Evolutionary conservation across 2,113 vertebrate genomes (phyloP), one percentile per base, ranked within the genome.

Genomic region (Elgaria multicarinata): DNA sequence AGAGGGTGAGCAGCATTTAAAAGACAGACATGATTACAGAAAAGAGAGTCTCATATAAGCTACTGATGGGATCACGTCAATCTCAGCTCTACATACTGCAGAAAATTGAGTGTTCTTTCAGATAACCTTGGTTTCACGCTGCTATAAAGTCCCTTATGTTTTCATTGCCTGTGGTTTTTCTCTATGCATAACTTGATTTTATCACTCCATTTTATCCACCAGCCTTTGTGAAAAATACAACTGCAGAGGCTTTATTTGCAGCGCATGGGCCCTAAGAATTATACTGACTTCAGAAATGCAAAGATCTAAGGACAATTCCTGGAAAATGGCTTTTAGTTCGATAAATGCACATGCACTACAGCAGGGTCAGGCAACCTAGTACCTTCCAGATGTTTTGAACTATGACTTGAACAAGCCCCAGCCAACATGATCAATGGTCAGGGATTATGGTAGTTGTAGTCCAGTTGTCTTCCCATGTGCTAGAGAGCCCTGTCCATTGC

Each of bases 31-130:
- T 75, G 26, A 62, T 92, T 74, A 67, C 53, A 74, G 36, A 82
- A 26, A 85, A 79, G 75, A 83, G 81, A 58, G 36, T 87, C 42
- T 87, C 67, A 50, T 42, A 26, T 87, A 69, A 67, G 42, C 12
- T 28, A 39, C 86, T 92, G 88, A 92, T 83, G 66, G 87, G 74
- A 87, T 79, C 67, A n/a, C 36, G 53, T 44, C 33, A 44, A 85
- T 86, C n/a, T 92, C 71, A 87, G 72, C 9, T 78, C 22, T 22
- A 72, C 22, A 74, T 5, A 28, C 71, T 77, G 80, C 16, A 81
- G 58, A 83, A 89, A 76, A 53, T 13, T 72, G 87, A 90, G 79
- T 88, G 26, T n/a, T 91, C 94, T 91, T 90, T 84, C 77, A 79
- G 79, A 87, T 10, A 85, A 62, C 84, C 53, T 72, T 42, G 42